A percentile compares a stretch with the other conserved stretches of the same genome.
phyloP scores from a whole-genome alignment of 1,140 invertebrate species.

The Kradibia gibbosae region DNA sequence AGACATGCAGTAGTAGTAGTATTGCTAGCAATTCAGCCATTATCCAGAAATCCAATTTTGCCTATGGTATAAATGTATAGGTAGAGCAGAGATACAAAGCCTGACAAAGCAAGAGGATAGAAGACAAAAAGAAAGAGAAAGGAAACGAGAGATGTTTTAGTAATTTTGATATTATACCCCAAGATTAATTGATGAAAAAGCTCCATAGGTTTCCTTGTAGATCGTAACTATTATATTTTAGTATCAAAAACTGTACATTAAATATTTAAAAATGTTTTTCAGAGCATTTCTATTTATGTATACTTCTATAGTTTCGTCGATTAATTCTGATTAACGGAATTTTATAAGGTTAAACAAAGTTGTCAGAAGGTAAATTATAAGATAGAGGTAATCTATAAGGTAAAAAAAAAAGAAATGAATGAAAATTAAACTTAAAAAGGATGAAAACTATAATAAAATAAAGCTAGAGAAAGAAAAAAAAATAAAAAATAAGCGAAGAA shows the following conservation, averaged over 20 bases:
- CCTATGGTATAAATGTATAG: constrained; percentile 30
- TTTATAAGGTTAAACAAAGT: no score
- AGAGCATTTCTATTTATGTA: background rate
- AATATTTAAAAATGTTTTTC: background rate
- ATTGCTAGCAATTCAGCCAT: constrained; percentile 53
- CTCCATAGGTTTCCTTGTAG: background rate
- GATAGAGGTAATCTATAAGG: no score
- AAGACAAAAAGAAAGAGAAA: no score
- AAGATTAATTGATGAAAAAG: background rate
- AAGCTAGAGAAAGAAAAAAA: background rate
- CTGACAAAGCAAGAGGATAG: background rate
- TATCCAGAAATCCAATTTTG: constrained; percentile 57
- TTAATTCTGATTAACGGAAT: no score
- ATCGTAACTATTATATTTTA: background rate
- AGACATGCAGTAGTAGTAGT: background rate
- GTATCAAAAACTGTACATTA: no score
- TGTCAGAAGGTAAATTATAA: no score
- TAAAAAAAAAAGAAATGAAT: background rate
- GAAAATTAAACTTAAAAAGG: background rate
- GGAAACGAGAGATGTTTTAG: background rate
- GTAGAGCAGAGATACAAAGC: no score
- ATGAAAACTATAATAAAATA: background rate
- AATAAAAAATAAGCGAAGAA: background rate
- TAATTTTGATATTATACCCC: background rate
- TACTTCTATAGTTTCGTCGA: background rate